Evolutionary conservation across 2,113 vertebrate species (phyloP), one percentile per base, ranked within the genome.

Genomic region (Platanista minor): DNA sequence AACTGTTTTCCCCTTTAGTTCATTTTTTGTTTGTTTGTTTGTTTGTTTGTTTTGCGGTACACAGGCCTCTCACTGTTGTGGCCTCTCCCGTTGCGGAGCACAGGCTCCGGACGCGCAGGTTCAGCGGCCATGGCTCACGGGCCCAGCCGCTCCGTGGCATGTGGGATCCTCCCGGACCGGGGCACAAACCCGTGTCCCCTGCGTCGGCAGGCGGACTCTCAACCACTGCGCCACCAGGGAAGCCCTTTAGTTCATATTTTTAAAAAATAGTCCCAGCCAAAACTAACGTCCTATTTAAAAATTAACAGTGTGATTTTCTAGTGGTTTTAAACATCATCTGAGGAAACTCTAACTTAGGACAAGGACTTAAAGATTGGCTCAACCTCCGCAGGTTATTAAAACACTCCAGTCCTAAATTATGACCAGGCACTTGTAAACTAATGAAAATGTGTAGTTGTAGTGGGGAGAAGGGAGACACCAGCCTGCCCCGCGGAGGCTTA

Each of bases 331-430:
- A 81, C 46, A 95, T 72, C 66, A 71, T 43, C 64, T n/a, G 87
- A 94, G 61, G 21, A 91, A 91, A 95, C 61, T 67, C 21, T 88
- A 36, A 85, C 25, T 94, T 91, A 95, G 36, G 13, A 94, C 77
- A 74, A 92, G 29, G 39, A 57, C 69, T 78, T 59, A 59, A 91
- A 64, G 49, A 54, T 12, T 31, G 46, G 62, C 29, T 82, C 67
- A 72, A n/a, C 20, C 17, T 25, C 57, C 84, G 81, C 1, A 41
- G 29, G 77, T 81, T 91, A 75, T 49, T 62, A 57, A 93, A 92
- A 91, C 54, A 78, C 25, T 67, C 59, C 83, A 54, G 66, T 27
- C 43, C 84, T 77, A 71, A 94, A 92, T 33, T 25, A 84, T 66
- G 57, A 66, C 27, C 39, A 23, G 46, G 39, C 21, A 52, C 75